These are phyloP conservation scores for Sakesphorus luctuosus DNA, from an alignment of 2,113 vertebrate species.

Conservation along the genomic window DNA sequence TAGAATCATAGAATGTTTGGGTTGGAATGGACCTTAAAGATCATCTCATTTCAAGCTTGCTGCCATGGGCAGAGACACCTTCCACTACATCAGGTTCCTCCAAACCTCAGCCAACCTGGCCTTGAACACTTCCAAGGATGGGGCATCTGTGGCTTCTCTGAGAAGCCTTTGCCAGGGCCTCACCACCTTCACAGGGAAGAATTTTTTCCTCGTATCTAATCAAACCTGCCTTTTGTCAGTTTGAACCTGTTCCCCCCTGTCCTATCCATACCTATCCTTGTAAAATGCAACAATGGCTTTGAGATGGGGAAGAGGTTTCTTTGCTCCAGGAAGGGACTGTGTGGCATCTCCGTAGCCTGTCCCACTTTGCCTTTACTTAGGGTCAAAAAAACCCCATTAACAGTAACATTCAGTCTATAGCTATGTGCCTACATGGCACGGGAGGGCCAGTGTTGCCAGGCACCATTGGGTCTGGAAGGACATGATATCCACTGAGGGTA, in stretches of 20 bases:
- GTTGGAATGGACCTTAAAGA: background rate
- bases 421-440: background rate
- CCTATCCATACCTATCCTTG: background rate
- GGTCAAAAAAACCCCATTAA: background rate
- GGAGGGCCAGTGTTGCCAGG: background rate
- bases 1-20: background rate
- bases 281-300: background rate
- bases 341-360: background rate
- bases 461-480: background rate
- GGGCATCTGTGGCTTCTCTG: background rate
- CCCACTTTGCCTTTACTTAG: background rate
- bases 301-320: background rate
- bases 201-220: background rate
- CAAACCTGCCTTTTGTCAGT: background rate
- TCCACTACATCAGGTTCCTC: background rate
- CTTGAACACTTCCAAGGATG: background rate
- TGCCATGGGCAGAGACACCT: background rate
- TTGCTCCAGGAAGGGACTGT: background rate
- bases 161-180: background rate
- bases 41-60: background rate
- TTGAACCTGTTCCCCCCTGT: background rate
- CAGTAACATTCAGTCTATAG: background rate
- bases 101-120: background rate
- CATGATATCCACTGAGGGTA: background rate
- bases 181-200: fast-evolving